Percentiles rank a stretch among this genome's conserved stretches.
Evolutionary conservation across 2,888 invertebrate genomes (phyloP).

Genomic region (Ommatoiulus sabulosus): DNA sequence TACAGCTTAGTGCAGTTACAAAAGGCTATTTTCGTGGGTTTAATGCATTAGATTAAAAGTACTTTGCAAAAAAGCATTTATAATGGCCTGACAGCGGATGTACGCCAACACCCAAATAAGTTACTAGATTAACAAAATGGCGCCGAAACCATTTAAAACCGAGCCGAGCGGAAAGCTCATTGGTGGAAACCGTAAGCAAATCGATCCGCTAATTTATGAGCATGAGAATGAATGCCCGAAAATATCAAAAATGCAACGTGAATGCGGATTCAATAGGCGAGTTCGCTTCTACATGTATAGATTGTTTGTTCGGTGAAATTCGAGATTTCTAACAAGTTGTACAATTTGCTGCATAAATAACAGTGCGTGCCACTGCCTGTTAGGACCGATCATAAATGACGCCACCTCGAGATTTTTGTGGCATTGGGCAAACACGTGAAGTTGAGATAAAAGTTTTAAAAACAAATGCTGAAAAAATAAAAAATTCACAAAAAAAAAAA

Average conservation of each 20-base stretch:
- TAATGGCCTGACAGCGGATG: constrained; percentile 36
- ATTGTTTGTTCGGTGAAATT: neutral
- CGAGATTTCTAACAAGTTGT: neutral
- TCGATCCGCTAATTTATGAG: constrained; percentile 4
- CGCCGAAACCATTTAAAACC: constrained; percentile 22
- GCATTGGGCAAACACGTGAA: too few species aligned
- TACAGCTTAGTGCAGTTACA: constrained; percentile 43
- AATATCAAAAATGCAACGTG: neutral
- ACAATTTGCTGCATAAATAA: neutral
- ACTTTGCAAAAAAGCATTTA: constrained; percentile 43
- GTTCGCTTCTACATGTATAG: neutral
- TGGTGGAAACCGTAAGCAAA: constrained; percentile 1
- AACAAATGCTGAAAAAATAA: too few species aligned
- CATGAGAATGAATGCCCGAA: neutral
- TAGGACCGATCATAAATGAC: too few species aligned
- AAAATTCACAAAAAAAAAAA: too few species aligned
- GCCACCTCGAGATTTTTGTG: too few species aligned
- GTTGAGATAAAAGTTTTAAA: too few species aligned
- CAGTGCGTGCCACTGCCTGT: too few species aligned
- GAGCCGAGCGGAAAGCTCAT: constrained; percentile 13
- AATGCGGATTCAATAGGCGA: neutral
- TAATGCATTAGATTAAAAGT: constrained; percentile 43
- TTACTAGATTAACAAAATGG: constrained; percentile 33
- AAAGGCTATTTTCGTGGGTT: constrained; percentile 43
- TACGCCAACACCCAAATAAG: constrained; percentile 43